Base-by-base conservation (phyloP, 2,888 invertebrate genomes). In the Synanthedon myopaeformis region DNA sequence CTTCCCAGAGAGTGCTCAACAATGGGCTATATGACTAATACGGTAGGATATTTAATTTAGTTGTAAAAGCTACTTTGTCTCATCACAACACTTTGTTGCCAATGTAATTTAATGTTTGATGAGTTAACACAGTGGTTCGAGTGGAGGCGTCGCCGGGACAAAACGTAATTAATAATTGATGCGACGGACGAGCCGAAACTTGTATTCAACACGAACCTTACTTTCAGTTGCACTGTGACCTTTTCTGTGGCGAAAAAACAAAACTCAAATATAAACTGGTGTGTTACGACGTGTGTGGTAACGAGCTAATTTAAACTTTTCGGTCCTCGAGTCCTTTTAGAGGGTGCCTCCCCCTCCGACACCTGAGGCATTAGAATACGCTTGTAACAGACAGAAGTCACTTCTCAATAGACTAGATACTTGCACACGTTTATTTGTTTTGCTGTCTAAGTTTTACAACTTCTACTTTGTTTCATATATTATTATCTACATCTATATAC, bases 281-380 rank as follows among this genome's bases (percentile, higher is more conserved):
- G 69, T 72, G 78, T 77, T 71, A 66, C 74, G 63, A 69, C 76
- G 78, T 80, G 73, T 80, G 83, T 82, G 69, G 84, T 86, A 86
- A 87, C 87, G 78, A 87, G 87, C 86, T 87, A 85, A 87, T 87
- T 87, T 87, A 87, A 87, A 86, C 83, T 87, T 86, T 86, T 85
- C 80, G 82, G 77, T 71, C 69, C 75, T 71, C 71, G 58, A 66
- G 74, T 78, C 78, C 80, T 74, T 63, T 63, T 60, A 57, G 59
- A 62, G 66, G 64, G 66, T 61, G 66, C 61, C 66, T 60, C 68
- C 65, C 72, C 76, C 77, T 75, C 66, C 71, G 76, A 73, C 80
- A 84, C 86, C 83, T 86, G 79, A 83, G 82, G 82, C 83, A 72
- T 61, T 64, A 58, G 70, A 70, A 73, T 72, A 72, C 72, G 70